These are phyloP conservation scores for Apamea epomidion DNA, from an alignment of 2,888 invertebrate species.

Conservation along the genomic window DNA sequence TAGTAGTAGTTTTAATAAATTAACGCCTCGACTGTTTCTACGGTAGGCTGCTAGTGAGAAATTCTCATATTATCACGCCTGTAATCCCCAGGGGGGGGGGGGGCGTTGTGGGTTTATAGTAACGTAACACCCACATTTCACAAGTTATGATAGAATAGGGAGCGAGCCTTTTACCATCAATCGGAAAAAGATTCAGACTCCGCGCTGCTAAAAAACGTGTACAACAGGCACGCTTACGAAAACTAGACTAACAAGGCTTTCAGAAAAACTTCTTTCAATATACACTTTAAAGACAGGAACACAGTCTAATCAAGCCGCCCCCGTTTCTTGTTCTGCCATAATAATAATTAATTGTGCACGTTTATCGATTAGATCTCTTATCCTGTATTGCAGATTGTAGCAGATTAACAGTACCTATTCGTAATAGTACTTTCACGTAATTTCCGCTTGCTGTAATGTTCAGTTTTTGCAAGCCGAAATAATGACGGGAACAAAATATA, in stretches of 20 bases:
- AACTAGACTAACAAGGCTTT: background rate
- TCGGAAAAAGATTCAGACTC: background rate
- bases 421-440: slow-evolving; percentile 48
- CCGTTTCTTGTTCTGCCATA: slow-evolving; percentile 11
- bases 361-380: slow-evolving; percentile 37
- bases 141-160: background rate
- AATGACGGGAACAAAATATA: slow-evolving; percentile 43
- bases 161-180: background rate
- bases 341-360: slow-evolving; percentile 24
- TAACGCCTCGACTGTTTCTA: background rate
- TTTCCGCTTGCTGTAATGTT: slow-evolving; percentile 37
- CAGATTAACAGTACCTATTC: slow-evolving; percentile 26
- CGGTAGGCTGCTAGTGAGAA: no score
- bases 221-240: background rate
- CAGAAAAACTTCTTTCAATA: background rate
- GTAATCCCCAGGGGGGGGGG: no score
- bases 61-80: no score
- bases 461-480: slow-evolving; percentile 21
- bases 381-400: slow-evolving; percentile 40
- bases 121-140: no score
- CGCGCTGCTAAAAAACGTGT: background rate
- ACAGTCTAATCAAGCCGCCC: background rate
- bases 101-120: no score
- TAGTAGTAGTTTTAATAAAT: no score
- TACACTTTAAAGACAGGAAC: background rate